Percentiles rank a stretch among this genome's conserved stretches.
phyloP scores from a whole-genome alignment of 1,140 invertebrate species.

The Bombus fervidus region DNA sequence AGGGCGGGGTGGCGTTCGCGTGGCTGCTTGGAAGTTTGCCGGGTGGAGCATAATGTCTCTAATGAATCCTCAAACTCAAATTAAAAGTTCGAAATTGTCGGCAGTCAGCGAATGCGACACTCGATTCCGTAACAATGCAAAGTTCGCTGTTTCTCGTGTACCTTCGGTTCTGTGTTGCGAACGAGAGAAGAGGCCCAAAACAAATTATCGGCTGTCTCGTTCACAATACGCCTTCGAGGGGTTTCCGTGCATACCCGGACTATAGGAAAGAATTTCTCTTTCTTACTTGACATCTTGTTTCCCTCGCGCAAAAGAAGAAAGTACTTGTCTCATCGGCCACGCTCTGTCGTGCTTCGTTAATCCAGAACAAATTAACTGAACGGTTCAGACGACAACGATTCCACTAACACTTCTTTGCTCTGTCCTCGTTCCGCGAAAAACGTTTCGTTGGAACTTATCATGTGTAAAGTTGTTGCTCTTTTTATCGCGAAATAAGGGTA shows the following conservation, averaged over 20 bases:
- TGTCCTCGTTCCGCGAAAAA: background rate
- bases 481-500: background rate
- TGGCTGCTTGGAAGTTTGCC: conserved; percentile 57
- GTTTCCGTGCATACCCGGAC: conserved; percentile 14
- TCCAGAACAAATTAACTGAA: conserved; percentile 45
- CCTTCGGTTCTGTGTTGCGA: conserved; percentile 27
- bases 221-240: conserved; percentile 53
- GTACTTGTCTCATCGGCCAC: background rate
- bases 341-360: conserved; percentile 27
- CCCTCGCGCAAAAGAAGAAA: background rate
- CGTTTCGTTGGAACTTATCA: background rate
- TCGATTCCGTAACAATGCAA: conserved; percentile 79
- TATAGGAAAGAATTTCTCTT: conserved; percentile 40
- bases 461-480: background rate
- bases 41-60: conserved; percentile 74
- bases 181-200: conserved; percentile 52
- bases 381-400: conserved; percentile 2
- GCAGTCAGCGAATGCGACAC: conserved; percentile 75
- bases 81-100: conserved; percentile 80
- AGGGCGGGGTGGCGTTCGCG: conserved; percentile 33
- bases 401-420: background rate
- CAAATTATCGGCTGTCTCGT: conserved; percentile 67
- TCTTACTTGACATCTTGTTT: conserved; percentile 25
- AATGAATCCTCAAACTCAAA: conserved; percentile 81
- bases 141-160: conserved; percentile 53